Percentiles rank a stretch among this genome's conserved stretches.
phyloP scores from a whole-genome alignment of 2,797 vertebrate species.

The Perdix hodgsoniae region DNA sequence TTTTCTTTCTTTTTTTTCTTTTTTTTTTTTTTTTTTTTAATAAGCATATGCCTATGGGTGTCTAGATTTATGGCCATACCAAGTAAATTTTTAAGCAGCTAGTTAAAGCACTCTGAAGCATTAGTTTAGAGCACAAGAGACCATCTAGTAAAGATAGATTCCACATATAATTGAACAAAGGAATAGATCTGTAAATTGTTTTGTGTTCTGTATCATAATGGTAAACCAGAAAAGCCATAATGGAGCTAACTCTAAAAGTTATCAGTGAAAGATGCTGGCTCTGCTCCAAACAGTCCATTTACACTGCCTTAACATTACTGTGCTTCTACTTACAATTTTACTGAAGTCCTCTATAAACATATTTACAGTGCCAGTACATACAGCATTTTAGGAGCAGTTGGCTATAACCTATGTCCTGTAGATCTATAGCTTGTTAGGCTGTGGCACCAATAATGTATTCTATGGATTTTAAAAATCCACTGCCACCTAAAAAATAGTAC shows the following conservation, averaged over 20 bases:
- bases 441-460: conserved; percentile 34
- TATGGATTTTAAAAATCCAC: neutral
- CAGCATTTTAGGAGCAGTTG: neutral
- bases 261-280: conserved; percentile 31
- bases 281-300: neutral
- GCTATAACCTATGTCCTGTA: neutral
- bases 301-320: conserved; percentile 26
- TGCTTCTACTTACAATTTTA: conserved; percentile 53
- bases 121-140: neutral
- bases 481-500: neutral
- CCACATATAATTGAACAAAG: conserved; percentile 40
- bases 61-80: no score
- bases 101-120: neutral
- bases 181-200: conserved; percentile 38
- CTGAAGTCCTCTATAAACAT: conserved; percentile 48
- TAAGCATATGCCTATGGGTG: no score
- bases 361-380: neutral
- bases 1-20: neutral
- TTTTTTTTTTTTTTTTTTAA: neutral
- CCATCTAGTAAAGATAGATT: conserved; percentile 30
- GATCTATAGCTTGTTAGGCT: neutral
- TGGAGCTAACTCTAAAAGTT: conserved; percentile 21
- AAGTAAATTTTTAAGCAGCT: neutral
- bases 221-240: conserved; percentile 52
- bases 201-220: neutral